Conservation (phyloP, 2,888 invertebrate genomes). For the Bombylius major region DNA sequence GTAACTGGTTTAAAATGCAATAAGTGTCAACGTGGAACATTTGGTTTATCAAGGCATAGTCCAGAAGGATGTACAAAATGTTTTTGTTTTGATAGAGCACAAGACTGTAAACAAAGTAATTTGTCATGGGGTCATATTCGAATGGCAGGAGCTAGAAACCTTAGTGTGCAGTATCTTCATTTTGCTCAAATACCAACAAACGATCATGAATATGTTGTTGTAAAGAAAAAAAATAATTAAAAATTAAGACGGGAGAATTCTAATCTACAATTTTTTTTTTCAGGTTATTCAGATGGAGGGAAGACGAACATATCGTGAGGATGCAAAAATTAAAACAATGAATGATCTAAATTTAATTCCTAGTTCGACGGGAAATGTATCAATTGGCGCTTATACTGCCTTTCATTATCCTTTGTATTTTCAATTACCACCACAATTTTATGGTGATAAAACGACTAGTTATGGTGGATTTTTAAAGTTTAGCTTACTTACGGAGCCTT, state of each 20-base stretch:
- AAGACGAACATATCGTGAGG: conserved; percentile 30
- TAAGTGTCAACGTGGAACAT: conserved; percentile 70
- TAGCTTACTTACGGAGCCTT: conserved; percentile 53
- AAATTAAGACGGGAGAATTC: neutral
- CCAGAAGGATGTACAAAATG: conserved; percentile 86
- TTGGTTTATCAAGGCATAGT: conserved; percentile 66
- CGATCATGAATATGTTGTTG: conserved; percentile 35
- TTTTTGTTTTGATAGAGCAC: conserved; percentile 87
- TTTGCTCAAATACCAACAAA: conserved; percentile 24
- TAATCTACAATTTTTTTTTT: neutral
- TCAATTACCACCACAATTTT: conserved; percentile 60
- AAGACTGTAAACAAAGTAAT: conserved; percentile 65
- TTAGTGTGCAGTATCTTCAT: conserved; percentile 33
- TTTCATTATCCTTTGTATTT: conserved; percentile 35
- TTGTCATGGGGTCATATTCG: conserved; percentile 73
- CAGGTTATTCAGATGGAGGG: conserved; percentile 30
- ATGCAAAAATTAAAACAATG: conserved; percentile 40
- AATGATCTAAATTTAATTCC: conserved; percentile 52
- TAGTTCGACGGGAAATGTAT: conserved; percentile 38
- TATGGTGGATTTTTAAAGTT: conserved; percentile 85
- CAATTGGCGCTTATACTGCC: conserved; percentile 31
- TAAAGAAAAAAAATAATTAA: conserved; percentile 9
- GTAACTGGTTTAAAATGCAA: conserved; percentile 72
- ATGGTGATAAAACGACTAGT: conserved; percentile 77
- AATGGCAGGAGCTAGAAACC: conserved; percentile 42